These are phyloP conservation scores for Gnatocerus cornutus DNA, from an alignment of 2,888 invertebrate genomes.

Conservation along the genomic window DNA sequence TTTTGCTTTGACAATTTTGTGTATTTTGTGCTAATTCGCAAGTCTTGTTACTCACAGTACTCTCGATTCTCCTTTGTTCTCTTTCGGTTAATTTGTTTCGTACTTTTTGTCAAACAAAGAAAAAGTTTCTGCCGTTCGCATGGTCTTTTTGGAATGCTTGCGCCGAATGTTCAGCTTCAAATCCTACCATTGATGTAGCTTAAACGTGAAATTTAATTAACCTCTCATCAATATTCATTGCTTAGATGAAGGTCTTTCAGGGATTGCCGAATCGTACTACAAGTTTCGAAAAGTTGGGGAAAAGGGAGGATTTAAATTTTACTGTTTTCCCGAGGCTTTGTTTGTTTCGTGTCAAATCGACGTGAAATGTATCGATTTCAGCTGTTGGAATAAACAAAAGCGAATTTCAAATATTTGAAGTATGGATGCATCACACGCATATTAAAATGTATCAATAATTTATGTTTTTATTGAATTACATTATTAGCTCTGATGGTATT, in stretches of 20 bases:
- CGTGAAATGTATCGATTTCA: conserved; percentile 2
- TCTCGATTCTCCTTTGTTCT: conserved; percentile 52
- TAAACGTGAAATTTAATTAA: conserved; percentile 36
- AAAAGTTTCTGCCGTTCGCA: conserved; percentile 53
- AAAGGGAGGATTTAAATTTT: conserved; percentile 16
- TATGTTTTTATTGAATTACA: too few species aligned
- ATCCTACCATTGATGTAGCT: conserved; percentile 10
- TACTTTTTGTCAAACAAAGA: conserved; percentile 59
- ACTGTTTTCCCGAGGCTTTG: not conserved
- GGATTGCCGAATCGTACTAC: conserved; percentile 4
- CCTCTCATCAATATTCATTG: conserved; percentile 31
- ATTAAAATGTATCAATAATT: not conserved
- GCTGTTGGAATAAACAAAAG: not conserved
- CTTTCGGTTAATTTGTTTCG: conserved; percentile 57
- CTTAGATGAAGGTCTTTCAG: conserved; percentile 5
- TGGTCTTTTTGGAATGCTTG: conserved; percentile 39
- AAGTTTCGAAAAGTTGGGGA: not conserved
- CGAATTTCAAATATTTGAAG: not conserved
- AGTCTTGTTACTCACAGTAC: conserved; percentile 54
- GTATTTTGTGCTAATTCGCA: conserved; percentile 60
- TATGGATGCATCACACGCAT: not conserved
- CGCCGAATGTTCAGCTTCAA: conserved; percentile 9
- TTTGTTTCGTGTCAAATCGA: conserved; percentile 14
- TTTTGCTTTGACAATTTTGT: conserved; percentile 59
- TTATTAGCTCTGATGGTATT: not conserved